phyloP scores from a whole-genome alignment of 2,797 vertebrate species.

The Lacerta bilineata region DNA sequence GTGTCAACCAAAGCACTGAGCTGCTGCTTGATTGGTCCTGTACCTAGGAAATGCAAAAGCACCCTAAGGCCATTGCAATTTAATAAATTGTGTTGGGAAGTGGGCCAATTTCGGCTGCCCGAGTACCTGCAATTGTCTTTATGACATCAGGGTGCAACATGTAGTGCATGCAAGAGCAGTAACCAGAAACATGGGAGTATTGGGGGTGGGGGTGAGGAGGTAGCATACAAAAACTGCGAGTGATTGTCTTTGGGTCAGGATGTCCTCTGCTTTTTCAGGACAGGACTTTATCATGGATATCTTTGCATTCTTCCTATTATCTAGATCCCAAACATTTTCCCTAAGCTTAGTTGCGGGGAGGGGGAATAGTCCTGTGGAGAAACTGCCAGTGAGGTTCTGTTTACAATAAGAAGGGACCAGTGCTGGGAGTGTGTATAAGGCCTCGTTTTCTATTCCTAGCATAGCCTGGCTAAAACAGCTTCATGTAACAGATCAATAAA shows the following conservation, averaged over 20 bases:
- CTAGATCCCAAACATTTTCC: not conserved
- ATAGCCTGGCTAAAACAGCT: not conserved
- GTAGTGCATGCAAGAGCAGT: not conserved
- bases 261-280: not conserved
- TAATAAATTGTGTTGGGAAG: not conserved
- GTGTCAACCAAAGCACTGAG: not conserved
- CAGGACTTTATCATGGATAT: not conserved
- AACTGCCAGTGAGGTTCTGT: not conserved
- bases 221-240: not conserved
- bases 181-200: not conserved
- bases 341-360: not conserved
- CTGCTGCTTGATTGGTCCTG: not conserved
- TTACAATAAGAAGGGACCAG: not conserved
- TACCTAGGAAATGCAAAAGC: not conserved
- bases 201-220: not conserved
- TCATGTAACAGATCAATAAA: not conserved
- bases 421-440: not conserved
- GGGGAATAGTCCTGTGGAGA: not conserved
- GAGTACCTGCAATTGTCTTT: not conserved
- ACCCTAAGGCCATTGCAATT: not conserved
- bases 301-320: not conserved
- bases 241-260: not conserved
- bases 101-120: not conserved
- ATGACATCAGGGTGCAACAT: not conserved
- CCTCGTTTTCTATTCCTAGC: not conserved